Percentiles rank a stretch among this genome's conserved stretches.
Evolutionary conservation across 2,888 invertebrate species (phyloP).

Genomic region (Sphecodes monilicornis): DNA sequence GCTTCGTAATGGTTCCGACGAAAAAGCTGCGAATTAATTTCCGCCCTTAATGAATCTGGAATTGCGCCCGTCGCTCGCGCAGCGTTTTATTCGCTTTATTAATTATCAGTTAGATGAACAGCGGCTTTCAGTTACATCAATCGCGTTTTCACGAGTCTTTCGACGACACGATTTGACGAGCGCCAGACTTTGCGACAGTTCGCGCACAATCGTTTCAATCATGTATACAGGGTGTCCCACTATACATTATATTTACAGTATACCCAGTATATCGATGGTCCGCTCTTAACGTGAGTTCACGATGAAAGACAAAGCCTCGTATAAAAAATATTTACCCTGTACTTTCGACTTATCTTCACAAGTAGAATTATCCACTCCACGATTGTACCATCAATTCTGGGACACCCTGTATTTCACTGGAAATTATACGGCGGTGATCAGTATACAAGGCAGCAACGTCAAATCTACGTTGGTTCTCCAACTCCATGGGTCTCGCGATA

Average conservation of each 20-base stretch:
- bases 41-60: background rate
- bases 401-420: constrained; percentile 49
- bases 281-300: too few species aligned
- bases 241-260: too few species aligned
- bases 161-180: background rate
- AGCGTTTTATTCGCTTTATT: background rate
- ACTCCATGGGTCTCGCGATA: constrained; percentile 24
- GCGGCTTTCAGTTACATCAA: background rate
- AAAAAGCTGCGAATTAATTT: constrained; percentile 1
- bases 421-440: constrained; percentile 26
- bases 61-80: background rate
- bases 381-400: too few species aligned
- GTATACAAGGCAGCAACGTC: constrained; percentile 9
- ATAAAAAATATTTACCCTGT: too few species aligned
- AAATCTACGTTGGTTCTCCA: constrained; percentile 3
- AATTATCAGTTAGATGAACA: background rate
- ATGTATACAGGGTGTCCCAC: too few species aligned
- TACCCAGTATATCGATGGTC: too few species aligned
- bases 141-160: background rate
- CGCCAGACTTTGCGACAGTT: background rate
- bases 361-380: too few species aligned
- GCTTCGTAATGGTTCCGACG: background rate
- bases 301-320: too few species aligned
- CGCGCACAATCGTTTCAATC: constrained; percentile 34
- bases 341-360: too few species aligned